A percentile compares a stretch with the other conserved stretches of the same genome.
These are phyloP conservation scores for Notodonta dromedarius DNA, from an alignment of 2,888 invertebrate species.

Conservation along the genomic window DNA sequence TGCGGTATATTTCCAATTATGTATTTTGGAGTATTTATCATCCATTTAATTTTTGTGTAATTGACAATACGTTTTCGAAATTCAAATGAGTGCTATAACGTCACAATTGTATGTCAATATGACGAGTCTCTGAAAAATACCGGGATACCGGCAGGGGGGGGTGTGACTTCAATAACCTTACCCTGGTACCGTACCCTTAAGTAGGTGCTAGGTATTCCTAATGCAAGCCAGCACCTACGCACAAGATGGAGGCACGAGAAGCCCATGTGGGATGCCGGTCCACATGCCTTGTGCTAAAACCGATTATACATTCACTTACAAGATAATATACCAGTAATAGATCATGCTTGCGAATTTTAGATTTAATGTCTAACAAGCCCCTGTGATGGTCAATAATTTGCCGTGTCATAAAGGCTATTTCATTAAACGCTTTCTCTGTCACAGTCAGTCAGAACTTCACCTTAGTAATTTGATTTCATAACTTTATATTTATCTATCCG, in stretches of 20 bases:
- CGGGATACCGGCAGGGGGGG: slow-evolving; percentile 7
- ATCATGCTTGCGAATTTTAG: too few relatives aligned
- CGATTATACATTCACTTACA: slow-evolving; percentile 37
- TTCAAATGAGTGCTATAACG: slow-evolving; percentile 23
- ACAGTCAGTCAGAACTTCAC: too few relatives aligned
- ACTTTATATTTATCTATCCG: too few relatives aligned
- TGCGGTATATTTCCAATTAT: background rate
- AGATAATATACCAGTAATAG: background rate
- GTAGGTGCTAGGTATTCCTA: too few relatives aligned
- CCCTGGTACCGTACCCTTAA: too few relatives aligned
- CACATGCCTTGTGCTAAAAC: slow-evolving; percentile 54
- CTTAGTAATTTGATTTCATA: too few relatives aligned
- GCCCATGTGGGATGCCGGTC: slow-evolving; percentile 59
- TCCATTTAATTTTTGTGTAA: slow-evolving; percentile 9
- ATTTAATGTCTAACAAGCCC: too few relatives aligned
- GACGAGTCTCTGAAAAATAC: slow-evolving; percentile 11
- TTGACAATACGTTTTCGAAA: slow-evolving; percentile 26
- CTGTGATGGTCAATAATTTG: too few relatives aligned
- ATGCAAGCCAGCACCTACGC: slow-evolving; percentile 21
- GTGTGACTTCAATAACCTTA: slow-evolving; percentile 13
- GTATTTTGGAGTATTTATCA: background rate
- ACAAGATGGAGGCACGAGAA: slow-evolving; percentile 69
- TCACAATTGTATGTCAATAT: slow-evolving; percentile 28
- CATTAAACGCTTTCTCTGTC: slow-evolving; percentile 12
- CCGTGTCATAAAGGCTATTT: background rate